Percentiles rank a stretch among this genome's conserved stretches.
Evolutionary conservation across 2,113 vertebrate genomes (phyloP).

Genomic region (Plotosus lineatus): DNA sequence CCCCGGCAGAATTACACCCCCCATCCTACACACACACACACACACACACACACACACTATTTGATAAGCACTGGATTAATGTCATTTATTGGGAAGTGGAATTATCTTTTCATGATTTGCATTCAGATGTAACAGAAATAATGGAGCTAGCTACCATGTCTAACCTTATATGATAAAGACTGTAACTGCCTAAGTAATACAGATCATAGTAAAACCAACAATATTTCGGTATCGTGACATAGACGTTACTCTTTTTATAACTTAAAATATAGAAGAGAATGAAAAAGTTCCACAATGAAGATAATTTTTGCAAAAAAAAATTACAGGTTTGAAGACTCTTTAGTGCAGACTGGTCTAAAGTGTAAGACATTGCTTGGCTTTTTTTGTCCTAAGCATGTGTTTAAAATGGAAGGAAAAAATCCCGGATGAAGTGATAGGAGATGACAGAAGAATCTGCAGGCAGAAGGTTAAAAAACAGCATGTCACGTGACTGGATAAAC

Average conservation of each 20-base stretch:
- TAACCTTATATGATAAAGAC: background rate
- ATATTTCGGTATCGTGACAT: background rate
- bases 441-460: conserved; percentile 76
- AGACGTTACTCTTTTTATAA: background rate
- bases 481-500: conserved; percentile 69
- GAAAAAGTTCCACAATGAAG: conserved; percentile 20
- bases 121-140: background rate
- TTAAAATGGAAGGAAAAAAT: conserved; percentile 59
- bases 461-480: conserved; percentile 74
- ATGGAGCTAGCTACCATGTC: background rate
- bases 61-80: too few relatives aligned
- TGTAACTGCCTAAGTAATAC: background rate
- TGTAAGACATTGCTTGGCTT: conserved; percentile 48
- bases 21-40: too few relatives aligned
- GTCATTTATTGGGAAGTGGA: background rate
- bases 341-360: conserved; percentile 21
- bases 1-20: too few relatives aligned
- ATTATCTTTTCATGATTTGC: background rate
- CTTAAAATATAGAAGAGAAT: background rate
- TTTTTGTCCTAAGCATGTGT: conserved; percentile 63
- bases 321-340: too few relatives aligned
- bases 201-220: background rate
- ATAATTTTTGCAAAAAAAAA: conserved; percentile 48
- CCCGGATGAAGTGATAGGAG: conserved; percentile 72
- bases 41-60: too few relatives aligned